These are phyloP conservation scores for Goniozus legneri DNA, from an alignment of 1,140 invertebrate genomes.

Conservation along the genomic window DNA sequence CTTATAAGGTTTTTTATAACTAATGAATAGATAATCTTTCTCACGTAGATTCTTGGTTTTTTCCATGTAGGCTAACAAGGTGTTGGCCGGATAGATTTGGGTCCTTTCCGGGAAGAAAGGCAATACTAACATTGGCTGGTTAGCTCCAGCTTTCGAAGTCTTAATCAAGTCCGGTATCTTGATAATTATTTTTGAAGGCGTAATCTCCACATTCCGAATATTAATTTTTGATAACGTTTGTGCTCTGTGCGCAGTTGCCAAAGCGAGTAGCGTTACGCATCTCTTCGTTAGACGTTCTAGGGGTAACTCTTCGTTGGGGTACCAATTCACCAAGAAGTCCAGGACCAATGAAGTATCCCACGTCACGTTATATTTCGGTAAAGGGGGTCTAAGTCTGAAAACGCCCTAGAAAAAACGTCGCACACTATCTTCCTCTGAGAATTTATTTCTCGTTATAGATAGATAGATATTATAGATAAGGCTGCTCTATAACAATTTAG, in stretches of 20 bases:
- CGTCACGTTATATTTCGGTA: slow-evolving; percentile 16
- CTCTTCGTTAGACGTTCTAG: background rate
- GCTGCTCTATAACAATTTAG: background rate
- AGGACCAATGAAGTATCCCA: background rate
- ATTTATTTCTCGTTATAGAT: background rate
- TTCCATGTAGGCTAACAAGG: background rate
- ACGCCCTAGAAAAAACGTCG: slow-evolving; percentile 11
- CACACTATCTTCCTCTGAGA: background rate
- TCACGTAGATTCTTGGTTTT: background rate
- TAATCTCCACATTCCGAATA: slow-evolving; percentile 10
- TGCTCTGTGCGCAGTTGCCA: slow-evolving; percentile 10
- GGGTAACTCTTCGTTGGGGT: background rate
- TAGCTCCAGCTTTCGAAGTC: background rate
- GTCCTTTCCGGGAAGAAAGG: background rate
- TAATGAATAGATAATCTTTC: background rate
- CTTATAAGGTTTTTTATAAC: background rate
- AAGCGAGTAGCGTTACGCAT: background rate
- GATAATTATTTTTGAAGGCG: background rate
- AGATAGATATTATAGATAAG: too few relatives aligned
- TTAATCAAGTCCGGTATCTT: background rate
- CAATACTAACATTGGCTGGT: background rate
- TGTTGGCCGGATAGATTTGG: background rate
- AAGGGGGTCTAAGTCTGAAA: slow-evolving; percentile 16
- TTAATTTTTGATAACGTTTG: slow-evolving; percentile 15
- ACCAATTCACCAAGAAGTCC: background rate